These are phyloP conservation scores for Actinia equina DNA, from an alignment of 64 coral and sea anemone species.

Conservation along the genomic window DNA sequence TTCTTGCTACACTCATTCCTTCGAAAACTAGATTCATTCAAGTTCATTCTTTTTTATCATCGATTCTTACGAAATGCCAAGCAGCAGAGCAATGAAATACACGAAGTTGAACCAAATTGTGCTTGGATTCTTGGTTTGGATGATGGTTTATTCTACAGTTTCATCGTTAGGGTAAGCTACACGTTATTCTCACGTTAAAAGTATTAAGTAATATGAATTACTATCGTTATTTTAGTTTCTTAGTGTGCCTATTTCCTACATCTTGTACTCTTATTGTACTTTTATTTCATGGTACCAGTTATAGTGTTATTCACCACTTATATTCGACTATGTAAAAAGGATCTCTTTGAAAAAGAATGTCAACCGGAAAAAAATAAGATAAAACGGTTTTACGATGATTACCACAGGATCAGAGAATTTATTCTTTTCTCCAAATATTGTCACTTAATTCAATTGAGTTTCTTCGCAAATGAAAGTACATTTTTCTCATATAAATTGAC, in stretches of 20 bases:
- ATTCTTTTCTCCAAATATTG: not conserved
- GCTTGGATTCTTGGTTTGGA: not conserved
- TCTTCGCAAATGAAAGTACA: not conserved
- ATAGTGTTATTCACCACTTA: too few relatives aligned
- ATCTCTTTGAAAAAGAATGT: too few relatives aligned
- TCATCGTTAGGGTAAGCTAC: not conserved
- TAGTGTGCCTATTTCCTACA: not conserved
- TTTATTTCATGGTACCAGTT: too few relatives aligned
- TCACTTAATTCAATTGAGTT: not conserved
- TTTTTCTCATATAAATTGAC: not conserved
- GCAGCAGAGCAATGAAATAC: not conserved
- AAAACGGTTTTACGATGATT: too few relatives aligned
- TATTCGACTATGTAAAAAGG: too few relatives aligned
- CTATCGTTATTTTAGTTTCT: not conserved
- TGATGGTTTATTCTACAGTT: not conserved
- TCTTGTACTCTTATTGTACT: not conserved
- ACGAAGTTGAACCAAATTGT: not conserved
- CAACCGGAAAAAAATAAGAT: too few relatives aligned
- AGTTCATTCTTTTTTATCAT: too few relatives aligned
- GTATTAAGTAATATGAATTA: too few relatives aligned
- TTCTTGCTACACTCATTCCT: not conserved
- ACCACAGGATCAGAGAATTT: too few relatives aligned
- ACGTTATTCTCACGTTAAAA: too few relatives aligned
- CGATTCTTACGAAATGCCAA: not conserved
- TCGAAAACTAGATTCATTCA: too few relatives aligned